These are phyloP conservation scores for Bostrychus sinensis DNA, from an alignment of 2,113 vertebrate species.

Conservation along the genomic window DNA sequence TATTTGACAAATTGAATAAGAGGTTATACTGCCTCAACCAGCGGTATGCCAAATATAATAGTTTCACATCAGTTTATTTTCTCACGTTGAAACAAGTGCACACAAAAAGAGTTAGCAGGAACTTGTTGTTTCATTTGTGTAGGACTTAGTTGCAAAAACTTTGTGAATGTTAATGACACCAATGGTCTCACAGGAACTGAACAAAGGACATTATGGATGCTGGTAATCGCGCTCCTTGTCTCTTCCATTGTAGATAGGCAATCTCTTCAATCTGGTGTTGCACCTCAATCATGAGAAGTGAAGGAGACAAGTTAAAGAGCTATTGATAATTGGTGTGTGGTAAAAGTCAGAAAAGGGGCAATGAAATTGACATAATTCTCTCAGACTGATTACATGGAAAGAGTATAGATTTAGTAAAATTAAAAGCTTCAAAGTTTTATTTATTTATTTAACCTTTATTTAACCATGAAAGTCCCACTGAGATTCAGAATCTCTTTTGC, in stretches of 20 bases:
- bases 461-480: too few species aligned
- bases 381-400: slow-evolving; percentile 3
- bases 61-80: neutral
- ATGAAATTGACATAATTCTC: slow-evolving; percentile 24
- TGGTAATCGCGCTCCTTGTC: slow-evolving; percentile 28
- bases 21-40: neutral
- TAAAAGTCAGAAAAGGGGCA: slow-evolving; percentile 13
- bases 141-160: slow-evolving; percentile 8
- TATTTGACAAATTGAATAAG: neutral
- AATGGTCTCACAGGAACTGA: slow-evolving; percentile 18
- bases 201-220: slow-evolving; percentile 34
- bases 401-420: slow-evolving; percentile 6
- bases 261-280: slow-evolving; percentile 42
- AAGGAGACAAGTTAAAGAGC: slow-evolving; percentile 25
- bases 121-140: neutral
- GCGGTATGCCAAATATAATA: neutral
- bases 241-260: slow-evolving; percentile 29
- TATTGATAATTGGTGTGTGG: slow-evolving; percentile 27
- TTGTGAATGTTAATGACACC: slow-evolving; percentile 32
- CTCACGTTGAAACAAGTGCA: neutral
- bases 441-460: too few species aligned
- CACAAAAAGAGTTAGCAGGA: neutral
- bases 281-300: slow-evolving; percentile 34
- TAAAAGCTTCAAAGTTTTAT: neutral
- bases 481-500: too few species aligned